Conservation (phyloP, 2,797 vertebrate genomes). For the Sphaeramia orbicularis region DNA sequence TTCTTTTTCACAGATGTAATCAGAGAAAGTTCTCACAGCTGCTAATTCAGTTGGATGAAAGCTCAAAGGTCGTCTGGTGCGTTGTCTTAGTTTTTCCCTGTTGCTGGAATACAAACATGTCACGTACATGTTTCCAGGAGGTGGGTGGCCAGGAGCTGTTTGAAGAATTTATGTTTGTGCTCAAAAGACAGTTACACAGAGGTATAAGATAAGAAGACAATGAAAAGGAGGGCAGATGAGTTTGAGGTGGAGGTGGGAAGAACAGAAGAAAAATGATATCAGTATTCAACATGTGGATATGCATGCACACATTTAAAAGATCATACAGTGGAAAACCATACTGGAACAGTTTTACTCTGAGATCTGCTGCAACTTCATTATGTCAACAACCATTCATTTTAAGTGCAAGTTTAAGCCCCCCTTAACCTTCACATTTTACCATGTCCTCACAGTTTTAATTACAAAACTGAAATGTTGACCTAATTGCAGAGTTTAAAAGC, state of each 20-base stretch:
- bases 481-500: background rate
- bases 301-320: conserved; percentile 34
- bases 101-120: conserved; percentile 33
- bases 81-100: conserved; percentile 6
- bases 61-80: conserved; percentile 23
- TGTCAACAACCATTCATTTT: conserved; percentile 7
- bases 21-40: conserved; percentile 27
- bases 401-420: conserved; percentile 6
- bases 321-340: conserved; percentile 14
- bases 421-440: background rate
- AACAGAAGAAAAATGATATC: conserved; percentile 38
- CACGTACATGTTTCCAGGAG: conserved; percentile 33
- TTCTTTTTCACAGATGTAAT: conserved; percentile 43
- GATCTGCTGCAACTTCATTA: conserved; percentile 13
- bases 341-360: conserved; percentile 6
- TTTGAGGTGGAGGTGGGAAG: conserved; percentile 22
- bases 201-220: conserved; percentile 35
- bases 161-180: conserved; percentile 47
- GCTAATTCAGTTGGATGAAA: conserved; percentile 51
- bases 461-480: background rate
- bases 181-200: conserved; percentile 54
- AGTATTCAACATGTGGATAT: conserved; percentile 41
- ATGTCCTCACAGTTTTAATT: background rate
- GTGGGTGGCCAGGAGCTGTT: conserved; percentile 51
- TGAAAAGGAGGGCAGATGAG: conserved; percentile 29